Evolutionary conservation across 2,888 invertebrate genomes (phyloP).

Genomic region (Melangyna quadrimaculata): DNA sequence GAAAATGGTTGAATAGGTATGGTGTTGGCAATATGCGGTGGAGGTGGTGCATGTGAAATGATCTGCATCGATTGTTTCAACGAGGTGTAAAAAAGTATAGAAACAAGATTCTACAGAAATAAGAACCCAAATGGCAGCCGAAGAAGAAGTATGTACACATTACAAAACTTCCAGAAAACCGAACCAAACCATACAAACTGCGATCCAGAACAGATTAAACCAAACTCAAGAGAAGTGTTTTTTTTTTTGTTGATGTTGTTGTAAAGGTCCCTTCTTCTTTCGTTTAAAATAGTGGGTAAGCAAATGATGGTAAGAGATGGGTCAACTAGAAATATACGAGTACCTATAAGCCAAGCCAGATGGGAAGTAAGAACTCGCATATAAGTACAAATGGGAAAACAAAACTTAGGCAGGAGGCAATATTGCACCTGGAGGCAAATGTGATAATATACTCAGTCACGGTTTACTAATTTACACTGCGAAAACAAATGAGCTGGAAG

Average conservation of each 20-base stretch:
- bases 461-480: slow-evolving; percentile 71
- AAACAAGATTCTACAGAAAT: slow-evolving; percentile 67
- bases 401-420: slow-evolving; percentile 30
- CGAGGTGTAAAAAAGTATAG: slow-evolving; percentile 68
- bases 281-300: slow-evolving; percentile 40
- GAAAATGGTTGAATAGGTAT: background rate
- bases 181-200: slow-evolving; percentile 38
- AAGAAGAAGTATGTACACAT: background rate
- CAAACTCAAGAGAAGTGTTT: background rate
- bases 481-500: slow-evolving; percentile 70
- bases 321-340: slow-evolving; percentile 42
- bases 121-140: slow-evolving; percentile 31
- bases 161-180: slow-evolving; percentile 48
- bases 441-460: slow-evolving; percentile 68
- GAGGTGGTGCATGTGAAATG: slow-evolving; percentile 60
- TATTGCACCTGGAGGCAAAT: slow-evolving; percentile 68
- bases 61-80: slow-evolving; percentile 70
- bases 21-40: background rate
- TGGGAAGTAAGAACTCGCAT: slow-evolving; percentile 12
- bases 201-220: slow-evolving; percentile 53
- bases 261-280: background rate
- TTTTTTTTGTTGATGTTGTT: background rate
- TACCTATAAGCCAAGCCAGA: too few species aligned
- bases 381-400: slow-evolving; percentile 36
- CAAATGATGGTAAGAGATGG: slow-evolving; percentile 64